Base-by-base conservation (phyloP, 2,797 vertebrate genomes). In the Enteromius afrohamiltoni region DNA sequence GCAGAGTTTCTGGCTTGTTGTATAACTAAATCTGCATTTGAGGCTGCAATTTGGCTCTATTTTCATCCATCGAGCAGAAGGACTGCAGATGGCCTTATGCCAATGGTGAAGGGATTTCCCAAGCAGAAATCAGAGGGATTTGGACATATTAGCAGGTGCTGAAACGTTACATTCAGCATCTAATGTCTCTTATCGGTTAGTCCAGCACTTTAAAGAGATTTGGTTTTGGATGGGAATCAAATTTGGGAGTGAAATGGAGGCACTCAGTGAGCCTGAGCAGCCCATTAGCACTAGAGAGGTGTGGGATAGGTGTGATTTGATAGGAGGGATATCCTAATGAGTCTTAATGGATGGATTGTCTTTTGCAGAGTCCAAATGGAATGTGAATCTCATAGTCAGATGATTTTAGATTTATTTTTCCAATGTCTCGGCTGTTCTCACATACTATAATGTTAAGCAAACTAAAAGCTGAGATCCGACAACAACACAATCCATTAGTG, bases 111-210 rank as follows among this genome's bases (percentile, higher is more conserved):
- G 73, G 75, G 45, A 42, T 78, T 60, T 76, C 75, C 31, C 45
- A 11, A 19, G n/a, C 34, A 68, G 68, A 77, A 87, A 85, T 82
- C 80, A 86, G 83, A 71, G 14, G 82, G 85, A 67, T 75, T 85
- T 81, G 78, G 23, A 34, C 47, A 87, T 87, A 89, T 90, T 86
- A 89, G 88, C 84, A 88, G 84, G 89, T 88, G 88, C 78, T 92
- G 90, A 91, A 88, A 90, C 68, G 58, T 80, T 82, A 78, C 73
- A 71, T 85, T 86, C 62, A 21, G 80, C 31, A 79, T 85, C 73
- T 75, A 84, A 77, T 76, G 83, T 47, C 77, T 75, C 81, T 73
- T 83, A 89, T 87, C 68, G 60, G 55, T 60, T 79, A 37, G 34
- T 37, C 9, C n/a, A 58, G 76, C 77, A 58, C 60, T 82, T 81